Evolutionary conservation across 2,888 invertebrate species (phyloP).

Genomic region (Agonopterix alstromeriana): DNA sequence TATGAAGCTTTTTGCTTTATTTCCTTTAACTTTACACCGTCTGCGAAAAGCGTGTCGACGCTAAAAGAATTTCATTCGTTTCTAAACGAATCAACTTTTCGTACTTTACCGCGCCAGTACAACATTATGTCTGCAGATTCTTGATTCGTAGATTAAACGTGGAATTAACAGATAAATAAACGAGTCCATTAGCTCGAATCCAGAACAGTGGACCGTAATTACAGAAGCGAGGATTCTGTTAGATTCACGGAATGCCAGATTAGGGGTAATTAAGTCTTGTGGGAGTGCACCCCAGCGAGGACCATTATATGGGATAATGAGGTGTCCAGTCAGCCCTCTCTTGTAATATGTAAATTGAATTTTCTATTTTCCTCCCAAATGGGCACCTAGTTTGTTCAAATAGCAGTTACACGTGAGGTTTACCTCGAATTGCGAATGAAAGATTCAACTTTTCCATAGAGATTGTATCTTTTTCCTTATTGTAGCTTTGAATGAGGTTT

Average conservation of each 20-base stretch:
- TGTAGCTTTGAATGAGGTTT: no score
- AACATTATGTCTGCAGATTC: slow-evolving; percentile 17
- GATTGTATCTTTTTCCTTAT: no score
- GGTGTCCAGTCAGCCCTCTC: slow-evolving; percentile 63
- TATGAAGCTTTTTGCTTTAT: slow-evolving; percentile 44
- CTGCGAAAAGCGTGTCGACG: slow-evolving; percentile 1
- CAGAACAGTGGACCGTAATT: slow-evolving; percentile 62
- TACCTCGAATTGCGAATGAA: slow-evolving; percentile 4
- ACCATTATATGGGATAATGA: slow-evolving; percentile 70
- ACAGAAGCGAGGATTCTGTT: slow-evolving; percentile 51
- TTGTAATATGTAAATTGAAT: slow-evolving; percentile 70
- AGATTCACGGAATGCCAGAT: slow-evolving; percentile 65
- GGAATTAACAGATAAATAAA: slow-evolving; percentile 61
- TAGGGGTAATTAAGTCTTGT: slow-evolving; percentile 68
- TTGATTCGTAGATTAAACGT: slow-evolving; percentile 11
- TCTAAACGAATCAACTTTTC: neutral
- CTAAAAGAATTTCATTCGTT: neutral
- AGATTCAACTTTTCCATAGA: neutral
- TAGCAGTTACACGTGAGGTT: slow-evolving; percentile 1
- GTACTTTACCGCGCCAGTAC: slow-evolving; percentile 10
- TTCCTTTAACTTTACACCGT: slow-evolving; percentile 16
- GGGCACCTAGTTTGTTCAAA: slow-evolving; percentile 29
- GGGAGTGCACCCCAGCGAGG: slow-evolving; percentile 54
- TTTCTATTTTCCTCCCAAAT: slow-evolving; percentile 43
- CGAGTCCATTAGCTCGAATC: slow-evolving; percentile 46